These are phyloP conservation scores for Eledone cirrhosa DNA, from an alignment of 2,888 invertebrate genomes.

Conservation along the genomic window DNA sequence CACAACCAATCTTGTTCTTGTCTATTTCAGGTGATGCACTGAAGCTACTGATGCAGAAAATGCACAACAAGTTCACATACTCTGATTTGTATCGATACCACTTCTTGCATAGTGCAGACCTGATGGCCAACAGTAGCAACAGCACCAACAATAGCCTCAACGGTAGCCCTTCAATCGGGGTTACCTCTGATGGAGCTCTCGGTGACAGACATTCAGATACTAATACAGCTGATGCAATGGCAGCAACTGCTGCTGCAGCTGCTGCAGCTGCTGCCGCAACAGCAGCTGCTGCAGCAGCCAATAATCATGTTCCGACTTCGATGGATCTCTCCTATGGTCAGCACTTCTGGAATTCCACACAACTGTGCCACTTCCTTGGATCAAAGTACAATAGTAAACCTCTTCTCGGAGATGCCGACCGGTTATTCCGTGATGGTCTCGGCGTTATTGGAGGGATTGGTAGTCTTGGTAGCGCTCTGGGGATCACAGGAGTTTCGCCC, in stretches of 20 bases:
- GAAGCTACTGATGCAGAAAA: constrained; percentile 4
- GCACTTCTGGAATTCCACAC: constrained; percentile 11
- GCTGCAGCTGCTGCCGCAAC: neutral
- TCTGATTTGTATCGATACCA: neutral
- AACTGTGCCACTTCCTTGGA: constrained; percentile 14
- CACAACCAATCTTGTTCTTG: neutral
- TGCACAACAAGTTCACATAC: constrained; percentile 22
- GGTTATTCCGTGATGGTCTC: constrained; percentile 15
- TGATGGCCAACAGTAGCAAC: neutral
- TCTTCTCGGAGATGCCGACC: constrained; percentile 9
- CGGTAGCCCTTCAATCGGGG: neutral
- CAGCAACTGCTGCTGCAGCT: neutral
- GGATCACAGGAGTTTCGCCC: neutral
- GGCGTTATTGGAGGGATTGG: constrained; percentile 11
- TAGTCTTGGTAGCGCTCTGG: neutral
- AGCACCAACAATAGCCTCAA: neutral
- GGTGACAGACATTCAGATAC: neutral
- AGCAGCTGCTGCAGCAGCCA: neutral
- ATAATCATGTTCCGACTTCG: neutral
- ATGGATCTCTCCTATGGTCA: constrained; percentile 18
- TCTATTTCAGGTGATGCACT: constrained; percentile 19
- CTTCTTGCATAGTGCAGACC: neutral
- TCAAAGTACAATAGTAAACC: constrained; percentile 15
- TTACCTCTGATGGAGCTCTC: neutral
- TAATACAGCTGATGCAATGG: neutral